Evolutionary conservation across 2,888 invertebrate species (phyloP), one percentile per base, ranked within the genome.

Genomic region (Liodrosophila aerea): DNA sequence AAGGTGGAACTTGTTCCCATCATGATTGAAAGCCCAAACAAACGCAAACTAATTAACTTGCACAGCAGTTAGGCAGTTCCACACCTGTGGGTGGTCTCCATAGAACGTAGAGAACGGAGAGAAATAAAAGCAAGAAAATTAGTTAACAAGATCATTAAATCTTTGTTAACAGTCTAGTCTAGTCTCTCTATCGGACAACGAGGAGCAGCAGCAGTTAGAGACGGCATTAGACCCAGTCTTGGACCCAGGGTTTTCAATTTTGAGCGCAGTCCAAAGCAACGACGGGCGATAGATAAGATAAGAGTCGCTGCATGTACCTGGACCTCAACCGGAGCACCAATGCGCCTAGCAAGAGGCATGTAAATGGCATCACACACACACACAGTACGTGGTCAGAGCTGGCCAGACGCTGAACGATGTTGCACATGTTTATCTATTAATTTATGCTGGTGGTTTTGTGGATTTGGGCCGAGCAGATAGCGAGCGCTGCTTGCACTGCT

Each of bases 81-180:
- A 59, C 56, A 64, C 45, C 78, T 67, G 80, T 82, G 82, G 77
- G 78, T 78, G 77, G 77, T 77, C 76, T 1, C 7, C 11, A 40
- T n/a, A 40, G 52, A 57, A 47, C n/a, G 44, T 37, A 12, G 43
- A 53, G 37, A 40, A 47, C 1, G 18, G 11, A 40, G 27, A 16
- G 31, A 30, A 50, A 37, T 33, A 64, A n/a, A 33, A 9, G 5
- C 33, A n/a, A 71, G 71, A 65, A 65, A 78, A 78, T 80, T 81
- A 75, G 82, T 76, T 76, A 85, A 85, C 82, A 82, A 78, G 76
- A 82, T 82, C 85, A 82, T 85, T 85, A 82, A 82, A 85, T 85
- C 85, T 80, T 76, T 67, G 73, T 73, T 81, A 82, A 78, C 67
- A 67, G 64, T 47, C n/a, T n/a, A n/a, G n/a, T n/a, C n/a, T n/a